Evolutionary conservation across 1,140 invertebrate genomes (phyloP), one percentile per base, ranked within the genome.

Genomic region (Oedothorax gibbosus): DNA sequence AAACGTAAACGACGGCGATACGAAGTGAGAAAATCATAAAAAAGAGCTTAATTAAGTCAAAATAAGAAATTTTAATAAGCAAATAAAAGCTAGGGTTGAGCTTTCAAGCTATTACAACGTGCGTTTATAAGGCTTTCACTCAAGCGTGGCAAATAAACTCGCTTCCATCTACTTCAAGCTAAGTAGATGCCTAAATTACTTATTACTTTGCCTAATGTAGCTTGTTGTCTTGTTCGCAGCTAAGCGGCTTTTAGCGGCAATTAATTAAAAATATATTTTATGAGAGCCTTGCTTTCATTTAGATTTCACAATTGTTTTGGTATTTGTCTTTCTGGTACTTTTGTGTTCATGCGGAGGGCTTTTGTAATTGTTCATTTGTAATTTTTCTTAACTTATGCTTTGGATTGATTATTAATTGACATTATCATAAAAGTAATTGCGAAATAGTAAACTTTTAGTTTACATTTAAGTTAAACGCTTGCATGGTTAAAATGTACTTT

Each of bases 31-130:
- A 53, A n/a, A 7, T 54, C 18, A 18, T 11, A 60, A 57, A 18
- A 54, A 71, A 60, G 20, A 12, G 49, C 80, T 82, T 82, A 82
- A 82, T 82, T 82, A 82, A 82, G 57, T 71, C 73, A 71, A 82
- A 71, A 73, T 82, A 73, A 21, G 69, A 82, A 82, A 73, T 82
- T 82, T 82, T 73, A 81, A 81, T 72, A 81, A 81, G 79, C 79
- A 81, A 71, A 71, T 73, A 73, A 73, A 82, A 54, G 57, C 50
- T 81, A 56, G 60, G 65, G 80, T 73, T 73, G 72, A 53, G 50
- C 54, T 72, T 51, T 18, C 57, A 6, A 60, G 79, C 79, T 81
- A 81, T 81, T 81, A 81, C 10, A n/a, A 14, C 49, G n/a, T 35
- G 56, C 8, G 56, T 21, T 77, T 64, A 35, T 77, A 35, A n/a